A percentile compares a stretch with the other conserved stretches of the same genome.
Evolutionary conservation across 1,140 invertebrate species (phyloP).

Genomic region (Drosophila asahinai): DNA sequence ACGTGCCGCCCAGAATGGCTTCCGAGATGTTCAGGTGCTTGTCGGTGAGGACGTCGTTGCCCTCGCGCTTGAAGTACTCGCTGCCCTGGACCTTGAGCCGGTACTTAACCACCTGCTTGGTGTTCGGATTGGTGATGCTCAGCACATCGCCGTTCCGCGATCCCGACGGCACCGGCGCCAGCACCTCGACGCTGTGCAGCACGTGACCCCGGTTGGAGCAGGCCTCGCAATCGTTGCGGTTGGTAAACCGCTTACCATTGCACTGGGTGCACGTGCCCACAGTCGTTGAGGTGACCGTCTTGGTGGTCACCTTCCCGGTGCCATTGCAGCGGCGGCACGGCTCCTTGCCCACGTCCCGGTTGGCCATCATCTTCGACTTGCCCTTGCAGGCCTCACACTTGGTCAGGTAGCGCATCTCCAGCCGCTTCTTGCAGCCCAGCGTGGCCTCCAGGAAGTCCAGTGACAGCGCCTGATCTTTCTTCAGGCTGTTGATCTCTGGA

Average conservation of each 20-base stretch:
- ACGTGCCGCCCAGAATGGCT: slow-evolving; percentile 70
- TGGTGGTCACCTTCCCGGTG: slow-evolving; percentile 60
- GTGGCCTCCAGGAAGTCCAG: slow-evolving; percentile 69
- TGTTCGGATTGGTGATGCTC: slow-evolving; percentile 67
- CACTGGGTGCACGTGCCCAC: slow-evolving; percentile 61
- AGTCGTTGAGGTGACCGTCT: slow-evolving; percentile 59
- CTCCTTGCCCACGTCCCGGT: slow-evolving; percentile 65
- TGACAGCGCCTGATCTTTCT: slow-evolving; percentile 50
- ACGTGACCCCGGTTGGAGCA: slow-evolving; percentile 71
- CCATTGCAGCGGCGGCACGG: slow-evolving; percentile 79
- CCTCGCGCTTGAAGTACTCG: slow-evolving; percentile 73
- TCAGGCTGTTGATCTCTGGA: slow-evolving; percentile 60
- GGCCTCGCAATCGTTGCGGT: slow-evolving; percentile 74
- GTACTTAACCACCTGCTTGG: slow-evolving; percentile 64
- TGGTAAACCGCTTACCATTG: slow-evolving; percentile 71
- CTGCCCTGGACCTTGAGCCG: slow-evolving; percentile 58
- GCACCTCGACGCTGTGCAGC: slow-evolving; percentile 57
- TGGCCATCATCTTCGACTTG: slow-evolving; percentile 65
- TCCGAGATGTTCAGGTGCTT: slow-evolving; percentile 70
- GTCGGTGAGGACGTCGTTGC: slow-evolving; percentile 71
- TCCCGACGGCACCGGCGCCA: slow-evolving; percentile 65
- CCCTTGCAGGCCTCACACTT: slow-evolving; percentile 77
- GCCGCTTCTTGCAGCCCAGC: slow-evolving; percentile 70
- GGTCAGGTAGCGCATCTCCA: slow-evolving; percentile 62
- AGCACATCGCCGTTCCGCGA: slow-evolving; percentile 71